These are phyloP conservation scores for Dipodomys stephensi DNA, from an alignment of 2,113 vertebrate genomes.

Conservation along the genomic window DNA sequence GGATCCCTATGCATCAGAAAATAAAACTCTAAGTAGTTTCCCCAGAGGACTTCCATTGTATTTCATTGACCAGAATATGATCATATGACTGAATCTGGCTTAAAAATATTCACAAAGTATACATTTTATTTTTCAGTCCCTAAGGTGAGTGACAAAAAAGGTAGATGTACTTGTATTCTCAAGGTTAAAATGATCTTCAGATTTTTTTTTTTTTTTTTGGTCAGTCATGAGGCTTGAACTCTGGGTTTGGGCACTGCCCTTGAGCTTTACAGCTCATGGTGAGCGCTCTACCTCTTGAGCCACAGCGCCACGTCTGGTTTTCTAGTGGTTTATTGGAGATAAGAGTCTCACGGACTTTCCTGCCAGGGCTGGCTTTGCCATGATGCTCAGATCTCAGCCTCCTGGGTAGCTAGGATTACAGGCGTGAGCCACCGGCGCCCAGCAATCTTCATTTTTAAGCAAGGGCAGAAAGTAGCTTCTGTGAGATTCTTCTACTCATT, in stretches of 20 bases:
- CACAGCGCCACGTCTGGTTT: too few species aligned
- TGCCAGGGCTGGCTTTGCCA: too few species aligned
- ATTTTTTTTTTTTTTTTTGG: too few species aligned
- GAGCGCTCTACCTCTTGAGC: too few species aligned
- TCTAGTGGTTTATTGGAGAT: too few species aligned
- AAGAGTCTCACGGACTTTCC: too few species aligned
- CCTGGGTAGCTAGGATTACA: too few species aligned
- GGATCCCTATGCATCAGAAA: not conserved
- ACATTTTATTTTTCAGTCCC: not conserved
- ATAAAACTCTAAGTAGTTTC: not conserved
- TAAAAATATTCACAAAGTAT: not conserved
- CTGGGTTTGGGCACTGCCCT: too few species aligned
- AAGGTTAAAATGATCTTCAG: not conserved
- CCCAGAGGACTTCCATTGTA: not conserved
- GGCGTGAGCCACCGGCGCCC: too few species aligned
- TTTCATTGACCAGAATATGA: not conserved
- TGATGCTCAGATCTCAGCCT: too few species aligned
- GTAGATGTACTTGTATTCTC: not conserved
- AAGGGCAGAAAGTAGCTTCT: not conserved
- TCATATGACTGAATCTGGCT: not conserved
- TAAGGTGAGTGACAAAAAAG: not conserved
- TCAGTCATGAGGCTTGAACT: too few species aligned
- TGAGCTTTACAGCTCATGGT: too few species aligned
- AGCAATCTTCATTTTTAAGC: not conserved
- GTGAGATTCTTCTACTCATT: constrained; percentile 8